Evolutionary conservation across 2,797 vertebrate genomes (phyloP).

Genomic region (Poecilia wingei): DNA sequence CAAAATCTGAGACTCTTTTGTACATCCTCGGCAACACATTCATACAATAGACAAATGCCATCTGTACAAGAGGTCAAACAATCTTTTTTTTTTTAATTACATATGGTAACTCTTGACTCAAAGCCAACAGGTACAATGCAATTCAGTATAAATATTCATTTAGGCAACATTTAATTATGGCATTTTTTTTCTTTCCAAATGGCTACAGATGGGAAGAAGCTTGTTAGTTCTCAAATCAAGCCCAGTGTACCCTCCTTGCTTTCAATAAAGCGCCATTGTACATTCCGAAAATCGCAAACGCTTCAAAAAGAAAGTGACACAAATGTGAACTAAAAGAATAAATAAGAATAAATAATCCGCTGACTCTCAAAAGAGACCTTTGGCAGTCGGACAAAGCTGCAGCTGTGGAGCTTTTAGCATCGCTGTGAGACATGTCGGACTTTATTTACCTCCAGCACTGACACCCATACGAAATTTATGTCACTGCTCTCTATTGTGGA

Average conservation of each 20-base stretch:
- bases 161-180: constrained; percentile 12
- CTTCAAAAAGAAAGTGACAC: constrained; percentile 39
- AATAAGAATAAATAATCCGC: constrained; percentile 78
- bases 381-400: constrained; percentile 55
- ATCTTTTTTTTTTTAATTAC: constrained; percentile 64
- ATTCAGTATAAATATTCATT: neutral
- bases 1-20: constrained; percentile 75
- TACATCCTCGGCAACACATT: constrained; percentile 79
- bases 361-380: constrained; percentile 48
- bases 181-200: constrained; percentile 17
- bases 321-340: constrained; percentile 55
- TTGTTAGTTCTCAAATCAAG: constrained; percentile 22
- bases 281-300: constrained; percentile 48
- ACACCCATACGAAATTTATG: constrained; percentile 48
- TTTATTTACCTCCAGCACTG: constrained; percentile 39
- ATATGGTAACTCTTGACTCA: constrained; percentile 56
- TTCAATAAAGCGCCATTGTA: constrained; percentile 49
- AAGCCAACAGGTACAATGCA: constrained; percentile 63
- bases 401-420: constrained; percentile 51
- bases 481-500: constrained; percentile 47
- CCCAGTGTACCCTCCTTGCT: constrained; percentile 54
- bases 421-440: constrained; percentile 27
- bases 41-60: constrained; percentile 63
- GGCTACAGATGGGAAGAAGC: constrained; percentile 12
- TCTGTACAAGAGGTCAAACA: constrained; percentile 69